phyloP scores from a whole-genome alignment of 2,888 invertebrate species.

The Tipula lateralis region DNA sequence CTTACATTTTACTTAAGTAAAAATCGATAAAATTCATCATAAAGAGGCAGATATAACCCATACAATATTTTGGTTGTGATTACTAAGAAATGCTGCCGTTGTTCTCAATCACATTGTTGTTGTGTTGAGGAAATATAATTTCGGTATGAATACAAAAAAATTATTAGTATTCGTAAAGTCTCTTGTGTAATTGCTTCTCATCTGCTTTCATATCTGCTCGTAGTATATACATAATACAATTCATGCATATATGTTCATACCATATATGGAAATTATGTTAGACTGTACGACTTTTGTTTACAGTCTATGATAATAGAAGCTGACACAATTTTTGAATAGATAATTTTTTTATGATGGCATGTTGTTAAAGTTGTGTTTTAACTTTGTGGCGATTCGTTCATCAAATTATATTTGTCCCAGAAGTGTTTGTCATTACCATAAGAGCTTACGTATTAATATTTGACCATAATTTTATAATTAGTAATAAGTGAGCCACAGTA shows the following conservation, averaged over 20 bases:
- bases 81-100: not conserved
- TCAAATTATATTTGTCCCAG: no score
- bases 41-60: not conserved
- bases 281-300: not conserved
- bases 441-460: no score
- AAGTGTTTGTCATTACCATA: no score
- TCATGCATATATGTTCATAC: not conserved
- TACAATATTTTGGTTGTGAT: not conserved
- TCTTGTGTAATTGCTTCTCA: not conserved
- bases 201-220: not conserved
- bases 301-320: not conserved
- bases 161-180: not conserved
- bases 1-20: not conserved
- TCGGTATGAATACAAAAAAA: not conserved
- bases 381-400: no score
- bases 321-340: not conserved
- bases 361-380: no score
- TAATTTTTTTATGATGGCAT: not conserved
- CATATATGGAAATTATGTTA: not conserved
- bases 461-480: no score
- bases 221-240: no score
- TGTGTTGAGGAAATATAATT: no score
- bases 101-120: not conserved
- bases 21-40: constrained; percentile 6
- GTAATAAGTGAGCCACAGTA: no score